phyloP scores from a whole-genome alignment of 1,140 invertebrate genomes.

The Mizuhopecten yessoensis region DNA sequence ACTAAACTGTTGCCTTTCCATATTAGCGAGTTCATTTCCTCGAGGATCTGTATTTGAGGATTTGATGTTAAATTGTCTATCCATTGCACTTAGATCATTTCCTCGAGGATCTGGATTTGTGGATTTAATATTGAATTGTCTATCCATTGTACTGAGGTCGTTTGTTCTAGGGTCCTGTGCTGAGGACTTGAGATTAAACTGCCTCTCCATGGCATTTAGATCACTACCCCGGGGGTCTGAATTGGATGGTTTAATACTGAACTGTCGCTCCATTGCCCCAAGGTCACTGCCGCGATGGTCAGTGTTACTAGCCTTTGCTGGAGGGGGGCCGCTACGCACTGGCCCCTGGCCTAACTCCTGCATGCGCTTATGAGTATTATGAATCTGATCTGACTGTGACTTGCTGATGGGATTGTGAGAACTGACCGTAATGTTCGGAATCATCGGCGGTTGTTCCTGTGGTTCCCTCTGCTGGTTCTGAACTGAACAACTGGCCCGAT shows the following conservation, averaged over 20 bases:
- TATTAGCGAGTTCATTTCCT: constrained; percentile 47
- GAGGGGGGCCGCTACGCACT: background rate
- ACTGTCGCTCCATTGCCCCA: background rate
- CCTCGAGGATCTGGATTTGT: constrained; percentile 10
- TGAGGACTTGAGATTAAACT: constrained; percentile 37
- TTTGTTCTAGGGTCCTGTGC: constrained; percentile 6
- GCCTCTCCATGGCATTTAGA: constrained; percentile 49
- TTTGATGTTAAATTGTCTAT: constrained; percentile 14
- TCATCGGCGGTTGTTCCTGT: constrained; percentile 58
- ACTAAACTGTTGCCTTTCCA: constrained; percentile 61
- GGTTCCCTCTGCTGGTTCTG: constrained; percentile 54
- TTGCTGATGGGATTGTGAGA: constrained; percentile 56
- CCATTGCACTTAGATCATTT: constrained; percentile 1
- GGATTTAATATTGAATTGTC: constrained; percentile 8
- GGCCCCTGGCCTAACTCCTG: constrained; percentile 52
- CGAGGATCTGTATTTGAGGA: constrained; percentile 42
- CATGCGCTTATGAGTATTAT: constrained; percentile 62
- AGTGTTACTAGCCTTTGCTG: background rate
- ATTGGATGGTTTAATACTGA: constrained; percentile 49
- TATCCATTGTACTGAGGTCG: background rate
- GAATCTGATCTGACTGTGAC: constrained; percentile 58
- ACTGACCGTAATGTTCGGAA: constrained; percentile 62
- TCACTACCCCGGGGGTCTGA: constrained; percentile 45
- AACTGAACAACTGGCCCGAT: constrained; percentile 41
- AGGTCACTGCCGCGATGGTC: background rate